Evolutionary conservation across 1,140 invertebrate species (phyloP).

Genomic region (Drosophila biarmipes): DNA sequence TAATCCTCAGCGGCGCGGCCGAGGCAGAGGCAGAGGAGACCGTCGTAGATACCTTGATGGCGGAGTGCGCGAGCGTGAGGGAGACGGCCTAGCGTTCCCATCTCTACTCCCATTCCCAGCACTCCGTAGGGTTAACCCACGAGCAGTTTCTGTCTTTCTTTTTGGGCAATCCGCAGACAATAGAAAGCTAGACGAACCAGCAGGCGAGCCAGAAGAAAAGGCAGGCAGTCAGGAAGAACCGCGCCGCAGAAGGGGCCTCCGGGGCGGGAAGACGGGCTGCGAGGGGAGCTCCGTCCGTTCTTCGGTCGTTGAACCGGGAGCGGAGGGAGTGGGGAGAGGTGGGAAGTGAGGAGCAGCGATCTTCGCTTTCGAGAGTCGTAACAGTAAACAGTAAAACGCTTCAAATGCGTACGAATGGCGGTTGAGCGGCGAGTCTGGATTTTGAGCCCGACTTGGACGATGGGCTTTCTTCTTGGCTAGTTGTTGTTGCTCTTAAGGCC

Average conservation of each 20-base stretch:
- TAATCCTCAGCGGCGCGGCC: constrained; percentile 62
- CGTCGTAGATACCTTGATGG: constrained; percentile 31
- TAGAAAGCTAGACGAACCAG: constrained; percentile 80
- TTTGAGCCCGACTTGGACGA: constrained; percentile 27
- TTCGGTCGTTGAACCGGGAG: constrained; percentile 73
- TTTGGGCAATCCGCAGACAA: constrained; percentile 80
- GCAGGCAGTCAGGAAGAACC: constrained; percentile 77
- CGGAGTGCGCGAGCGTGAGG: constrained; percentile 55
- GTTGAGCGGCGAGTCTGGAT: constrained; percentile 30
- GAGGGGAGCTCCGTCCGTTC: constrained; percentile 53
- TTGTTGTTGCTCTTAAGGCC: constrained; percentile 24
- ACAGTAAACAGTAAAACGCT: constrained; percentile 70
- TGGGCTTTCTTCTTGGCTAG: constrained; percentile 33
- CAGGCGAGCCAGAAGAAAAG: constrained; percentile 49
- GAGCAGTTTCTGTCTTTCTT: constrained; percentile 54
- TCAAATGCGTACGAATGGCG: constrained; percentile 61
- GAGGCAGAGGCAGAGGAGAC: constrained; percentile 33
- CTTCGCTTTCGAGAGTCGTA: constrained; percentile 69
- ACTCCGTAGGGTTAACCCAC: constrained; percentile 76
- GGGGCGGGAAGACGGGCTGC: constrained; percentile 12
- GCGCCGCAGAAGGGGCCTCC: constrained; percentile 71
- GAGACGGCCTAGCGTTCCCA: constrained; percentile 35
- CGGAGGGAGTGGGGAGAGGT: constrained; percentile 12
- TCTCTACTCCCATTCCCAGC: constrained; percentile 23
- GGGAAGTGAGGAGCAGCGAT: constrained; percentile 38